Evolutionary conservation across 2,797 vertebrate species (phyloP).

Genomic region (Sebastes cheni): DNA sequence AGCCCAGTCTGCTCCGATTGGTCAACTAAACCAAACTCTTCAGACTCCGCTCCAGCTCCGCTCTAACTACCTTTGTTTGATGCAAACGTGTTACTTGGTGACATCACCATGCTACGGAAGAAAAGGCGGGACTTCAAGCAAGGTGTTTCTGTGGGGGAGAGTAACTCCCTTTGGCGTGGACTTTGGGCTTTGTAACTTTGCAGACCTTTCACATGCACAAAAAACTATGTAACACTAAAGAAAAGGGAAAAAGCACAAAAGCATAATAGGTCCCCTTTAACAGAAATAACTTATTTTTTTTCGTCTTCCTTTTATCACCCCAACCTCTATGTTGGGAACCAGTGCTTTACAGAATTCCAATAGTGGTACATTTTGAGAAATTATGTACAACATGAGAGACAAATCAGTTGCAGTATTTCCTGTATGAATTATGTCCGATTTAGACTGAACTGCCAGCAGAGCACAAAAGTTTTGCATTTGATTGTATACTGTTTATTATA

Average conservation of each 20-base stretch:
- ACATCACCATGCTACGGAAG: rapidly evolving
- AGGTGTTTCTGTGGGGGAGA: too few species aligned
- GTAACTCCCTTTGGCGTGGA: too few species aligned
- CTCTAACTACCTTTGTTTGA: too few species aligned
- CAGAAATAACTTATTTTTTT: not conserved
- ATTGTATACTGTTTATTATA: slow-evolving; percentile 28
- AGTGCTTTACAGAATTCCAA: not conserved
- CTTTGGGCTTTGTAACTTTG: too few species aligned
- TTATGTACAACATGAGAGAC: not conserved
- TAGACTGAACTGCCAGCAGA: slow-evolving; percentile 7
- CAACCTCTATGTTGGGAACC: not conserved
- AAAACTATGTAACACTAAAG: too few species aligned
- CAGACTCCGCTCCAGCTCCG: too few species aligned
- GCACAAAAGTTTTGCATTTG: slow-evolving; percentile 3
- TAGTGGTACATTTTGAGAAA: not conserved
- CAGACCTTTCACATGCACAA: rapidly evolving
- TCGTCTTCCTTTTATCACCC: not conserved
- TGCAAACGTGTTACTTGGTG: too few species aligned
- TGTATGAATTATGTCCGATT: not conserved
- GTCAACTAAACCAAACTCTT: too few species aligned
- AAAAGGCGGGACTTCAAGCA: too few species aligned
- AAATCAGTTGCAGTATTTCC: slow-evolving; percentile 2
- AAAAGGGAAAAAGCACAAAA: too few species aligned
- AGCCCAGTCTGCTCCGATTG: too few species aligned
- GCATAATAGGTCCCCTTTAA: too few species aligned